Evolutionary conservation across 2,888 invertebrate species (phyloP), one percentile per base, ranked within the genome.

Genomic region (Drosophila heteroneura): DNA sequence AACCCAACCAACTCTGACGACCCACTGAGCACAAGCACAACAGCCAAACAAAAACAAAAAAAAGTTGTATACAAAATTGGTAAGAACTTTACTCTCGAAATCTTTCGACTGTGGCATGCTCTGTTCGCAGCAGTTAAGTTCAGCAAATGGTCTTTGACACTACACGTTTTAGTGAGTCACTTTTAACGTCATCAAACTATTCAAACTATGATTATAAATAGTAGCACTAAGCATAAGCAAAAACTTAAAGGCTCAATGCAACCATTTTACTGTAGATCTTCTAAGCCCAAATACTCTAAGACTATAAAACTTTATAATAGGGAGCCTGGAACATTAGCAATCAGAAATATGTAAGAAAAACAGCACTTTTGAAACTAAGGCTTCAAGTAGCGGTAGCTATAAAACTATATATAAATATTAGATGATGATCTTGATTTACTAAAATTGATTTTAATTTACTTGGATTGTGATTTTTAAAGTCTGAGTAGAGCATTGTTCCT

Each of bases 1-100:
- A 53, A 53, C 14, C 22, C 54, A 56, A 56, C 56, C 56, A 37
- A 37, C 37, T 30, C 79, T 71, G 79, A 74, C 83, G 69, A 65
- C 79, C 76, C 82, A 84, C 70, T 77, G 70, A 76, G 37, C 62
- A 49, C 41, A 51, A 56, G 52, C 54, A 52, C 35, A 58, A 39
- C 19, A 41, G 51, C 14, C 22, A 44, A 1, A 22, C 28, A 12
- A 10, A 39, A 53, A 41, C 28, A 61, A 47, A 28, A 51, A 44
- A 47, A 41, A 56, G 6, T 16, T 5, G 5, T 5, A 58, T 9
- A 39, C 28, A 32, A 26, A 47, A 47, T 47, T 47, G 26, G 2
- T 16, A 26, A 47, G 47, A 47, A 47, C 16, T 26, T 26, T 47
- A 14, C 7, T 57, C 7, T 30, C n/a, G 6, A 57, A 14, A 12